Conservation (phyloP, 2,797 vertebrate genomes). For the Dermochelys coriacea region DNA sequence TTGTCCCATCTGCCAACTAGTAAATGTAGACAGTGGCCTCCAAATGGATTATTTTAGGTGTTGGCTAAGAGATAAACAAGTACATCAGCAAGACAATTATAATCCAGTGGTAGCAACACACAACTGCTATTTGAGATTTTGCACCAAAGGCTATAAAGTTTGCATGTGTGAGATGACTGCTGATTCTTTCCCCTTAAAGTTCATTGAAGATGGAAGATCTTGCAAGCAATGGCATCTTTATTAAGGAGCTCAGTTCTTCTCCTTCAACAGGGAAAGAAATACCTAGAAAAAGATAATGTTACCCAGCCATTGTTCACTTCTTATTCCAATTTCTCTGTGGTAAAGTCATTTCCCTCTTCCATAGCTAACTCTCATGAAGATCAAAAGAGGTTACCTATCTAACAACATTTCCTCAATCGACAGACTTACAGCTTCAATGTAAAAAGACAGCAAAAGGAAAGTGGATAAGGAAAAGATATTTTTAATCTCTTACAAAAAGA, state of each 20-base stretch:
- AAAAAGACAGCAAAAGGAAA: not conserved
- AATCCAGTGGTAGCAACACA: not conserved
- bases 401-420: not conserved
- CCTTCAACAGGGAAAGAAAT: not conserved
- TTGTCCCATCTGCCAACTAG: not conserved
- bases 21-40: not conserved
- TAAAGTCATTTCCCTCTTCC: not conserved
- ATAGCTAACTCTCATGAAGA: not conserved
- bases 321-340: not conserved
- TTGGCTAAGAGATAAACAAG: conserved; percentile 6
- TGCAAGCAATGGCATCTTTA: not conserved
- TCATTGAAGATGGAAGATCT: not conserved
- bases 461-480: not conserved
- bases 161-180: not conserved
- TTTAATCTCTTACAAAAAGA: not conserved
- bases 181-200: not conserved
- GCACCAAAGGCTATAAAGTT: not conserved
- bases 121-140: not conserved
- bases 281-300: not conserved
- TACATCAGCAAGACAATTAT: not conserved
- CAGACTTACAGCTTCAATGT: not conserved
- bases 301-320: not conserved
- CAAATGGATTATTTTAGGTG: not conserved
- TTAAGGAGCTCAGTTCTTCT: not conserved
- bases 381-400: not conserved